Evolutionary conservation across 2,797 vertebrate species (phyloP).

Genomic region (Acanthornis magna): DNA sequence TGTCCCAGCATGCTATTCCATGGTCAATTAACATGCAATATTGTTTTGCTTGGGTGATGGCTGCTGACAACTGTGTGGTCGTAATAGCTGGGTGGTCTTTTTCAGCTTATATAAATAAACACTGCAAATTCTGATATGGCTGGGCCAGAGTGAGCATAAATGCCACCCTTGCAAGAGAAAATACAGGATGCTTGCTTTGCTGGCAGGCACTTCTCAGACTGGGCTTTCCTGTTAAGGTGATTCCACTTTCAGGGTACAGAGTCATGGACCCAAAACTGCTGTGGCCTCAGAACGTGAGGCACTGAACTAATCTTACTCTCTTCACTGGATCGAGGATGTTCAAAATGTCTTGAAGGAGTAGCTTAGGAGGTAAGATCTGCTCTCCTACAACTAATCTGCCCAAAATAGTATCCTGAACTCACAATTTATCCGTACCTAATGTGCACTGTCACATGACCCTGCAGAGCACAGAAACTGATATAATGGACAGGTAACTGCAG

Average conservation of each 20-base stretch:
- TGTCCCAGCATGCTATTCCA: background rate
- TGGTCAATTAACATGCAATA: conserved; percentile 11
- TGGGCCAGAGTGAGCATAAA: background rate
- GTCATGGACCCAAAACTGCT: background rate
- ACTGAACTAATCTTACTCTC: background rate
- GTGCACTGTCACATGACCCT: background rate
- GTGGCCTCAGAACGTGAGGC: fast-evolving
- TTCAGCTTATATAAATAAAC: conserved; percentile 3
- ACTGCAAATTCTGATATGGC: background rate
- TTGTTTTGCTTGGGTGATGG: conserved; percentile 3
- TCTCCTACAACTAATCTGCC: background rate
- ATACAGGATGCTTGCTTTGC: background rate
- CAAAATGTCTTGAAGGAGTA: background rate
- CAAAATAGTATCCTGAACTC: background rate
- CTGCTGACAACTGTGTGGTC: background rate
- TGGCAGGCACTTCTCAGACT: background rate
- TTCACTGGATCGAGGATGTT: background rate
- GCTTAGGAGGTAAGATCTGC: background rate
- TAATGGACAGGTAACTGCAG: background rate
- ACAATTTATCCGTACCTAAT: background rate
- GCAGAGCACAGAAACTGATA: background rate
- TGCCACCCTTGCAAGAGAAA: background rate
- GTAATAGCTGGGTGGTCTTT: background rate
- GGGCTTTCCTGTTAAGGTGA: background rate
- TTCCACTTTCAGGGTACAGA: background rate